Base-by-base conservation (phyloP, 2,113 vertebrate species). In the Beaufortia kweichowensis region DNA sequence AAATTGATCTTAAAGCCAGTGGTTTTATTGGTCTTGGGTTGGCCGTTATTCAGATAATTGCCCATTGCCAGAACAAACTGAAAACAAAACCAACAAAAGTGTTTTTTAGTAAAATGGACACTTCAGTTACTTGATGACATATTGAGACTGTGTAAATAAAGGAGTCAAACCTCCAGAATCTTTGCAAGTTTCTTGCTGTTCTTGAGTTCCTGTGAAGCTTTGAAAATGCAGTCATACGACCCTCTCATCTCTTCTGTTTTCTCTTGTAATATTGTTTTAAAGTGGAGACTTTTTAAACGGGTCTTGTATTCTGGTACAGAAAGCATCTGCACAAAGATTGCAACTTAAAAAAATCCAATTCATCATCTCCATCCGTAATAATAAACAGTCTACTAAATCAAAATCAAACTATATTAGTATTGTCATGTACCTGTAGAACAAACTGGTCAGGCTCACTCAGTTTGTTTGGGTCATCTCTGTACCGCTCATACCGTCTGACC, bases 1-100 rank as follows among this genome's bases (percentile, higher is more conserved):
- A 99, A 99, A 90, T 98, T 99, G 86, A 99, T 99, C 87, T 99
- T 99, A 77, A 99, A 99, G 79, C 97, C 95, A 0, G 97, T 98
- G 0, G 96, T 98, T 86, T 95, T 98, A 89, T 90, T 93, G 75
- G 91, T 94, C 88, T 95, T 94, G 26, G 97, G 97, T 84, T 98
- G 97, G 78, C 94, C 96, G 0, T 97, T 96, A 82, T 98, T 99
- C 85, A 99, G 88, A 61, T 99, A 99, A 87, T 99, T 99, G 6
- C 97, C 97, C 97, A 99, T 99, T 0, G 97, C 97, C 87, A 99
- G 87, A 75, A 99, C 97, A 67, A 99, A 98, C 97, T 99, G 89
- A 21, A 69, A 80, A 76, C n/a, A 71, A 60, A 19, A 28, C 35
- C 76, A 84, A 33, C 19, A 77, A 48, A 15, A 35, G 28, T n/a